These are phyloP conservation scores for Micropoecilia bifurca DNA, from an alignment of 2,797 vertebrate species.

Conservation along the genomic window DNA sequence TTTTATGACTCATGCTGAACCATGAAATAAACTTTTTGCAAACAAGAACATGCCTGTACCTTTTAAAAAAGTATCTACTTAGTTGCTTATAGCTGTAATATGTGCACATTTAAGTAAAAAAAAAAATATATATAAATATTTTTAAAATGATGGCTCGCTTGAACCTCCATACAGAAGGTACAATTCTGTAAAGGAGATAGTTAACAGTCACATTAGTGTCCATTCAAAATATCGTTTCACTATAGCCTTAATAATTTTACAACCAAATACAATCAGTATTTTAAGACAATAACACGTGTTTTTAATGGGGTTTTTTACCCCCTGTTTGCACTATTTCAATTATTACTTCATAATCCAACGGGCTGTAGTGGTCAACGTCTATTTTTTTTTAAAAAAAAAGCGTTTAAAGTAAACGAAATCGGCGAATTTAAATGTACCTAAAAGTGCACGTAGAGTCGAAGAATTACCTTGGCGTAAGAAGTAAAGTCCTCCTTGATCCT, in stretches of 20 bases:
- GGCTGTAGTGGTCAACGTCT: neutral
- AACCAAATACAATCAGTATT: neutral
- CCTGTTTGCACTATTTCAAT: neutral
- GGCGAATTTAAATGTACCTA: neutral
- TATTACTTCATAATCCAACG: neutral
- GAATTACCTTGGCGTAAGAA: constrained; percentile 65
- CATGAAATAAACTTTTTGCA: neutral
- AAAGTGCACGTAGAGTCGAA: neutral
- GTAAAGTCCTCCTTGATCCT: constrained; percentile 49
- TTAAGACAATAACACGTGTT: neutral
- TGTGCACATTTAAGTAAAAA: neutral
- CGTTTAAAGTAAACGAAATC: neutral
- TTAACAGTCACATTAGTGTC: neutral
- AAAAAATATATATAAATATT: neutral
- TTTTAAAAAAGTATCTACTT: neutral
- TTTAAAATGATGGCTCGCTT: neutral
- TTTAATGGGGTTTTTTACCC: neutral
- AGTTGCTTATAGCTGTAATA: neutral
- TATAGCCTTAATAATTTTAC: neutral
- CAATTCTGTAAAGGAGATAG: neutral
- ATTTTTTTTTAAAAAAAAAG: neutral
- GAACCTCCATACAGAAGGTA: neutral
- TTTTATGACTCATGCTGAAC: neutral
- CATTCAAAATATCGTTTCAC: neutral
- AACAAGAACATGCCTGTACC: neutral